phyloP scores from a whole-genome alignment of 2,113 vertebrate species.

The Peromyscus leucopus region DNA sequence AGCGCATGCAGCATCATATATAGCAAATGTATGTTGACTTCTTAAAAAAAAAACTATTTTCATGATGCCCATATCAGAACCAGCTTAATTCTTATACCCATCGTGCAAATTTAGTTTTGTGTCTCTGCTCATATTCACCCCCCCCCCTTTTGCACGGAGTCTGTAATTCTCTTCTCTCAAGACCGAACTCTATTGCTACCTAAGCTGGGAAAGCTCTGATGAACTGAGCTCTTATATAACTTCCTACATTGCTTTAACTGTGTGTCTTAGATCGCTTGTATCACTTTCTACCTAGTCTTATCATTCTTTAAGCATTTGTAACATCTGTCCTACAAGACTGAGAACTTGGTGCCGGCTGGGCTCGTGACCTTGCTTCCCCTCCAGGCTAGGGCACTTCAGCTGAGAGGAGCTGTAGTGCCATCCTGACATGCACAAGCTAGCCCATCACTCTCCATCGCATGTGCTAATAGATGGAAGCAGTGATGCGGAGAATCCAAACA shows the following conservation, averaged over 20 bases:
- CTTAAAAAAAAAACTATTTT: background rate
- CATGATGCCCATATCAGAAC: background rate
- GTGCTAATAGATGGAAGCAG: constrained; percentile 6
- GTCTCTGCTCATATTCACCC: background rate
- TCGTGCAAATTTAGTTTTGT: background rate
- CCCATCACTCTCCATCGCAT: background rate
- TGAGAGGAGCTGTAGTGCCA: background rate
- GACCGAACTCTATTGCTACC: background rate
- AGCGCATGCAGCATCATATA: background rate
- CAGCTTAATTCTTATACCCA: background rate
- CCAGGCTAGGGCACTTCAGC: background rate
- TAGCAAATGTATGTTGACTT: background rate
- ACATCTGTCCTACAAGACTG: background rate
- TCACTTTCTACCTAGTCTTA: background rate
- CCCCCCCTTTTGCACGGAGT: background rate
- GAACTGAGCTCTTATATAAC: background rate
- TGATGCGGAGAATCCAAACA: constrained; percentile 36
- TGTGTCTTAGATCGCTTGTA: background rate
- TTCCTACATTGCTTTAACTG: background rate
- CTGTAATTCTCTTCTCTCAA: background rate
- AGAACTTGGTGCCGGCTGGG: background rate
- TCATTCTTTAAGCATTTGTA: background rate
- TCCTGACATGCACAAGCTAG: background rate
- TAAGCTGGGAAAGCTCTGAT: background rate
- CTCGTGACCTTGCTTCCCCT: background rate